A percentile compares a stretch with the other conserved stretches of the same genome.
These are phyloP conservation scores for Tolypeutes matacus DNA, from an alignment of 2,797 vertebrate species.

Conservation along the genomic window DNA sequence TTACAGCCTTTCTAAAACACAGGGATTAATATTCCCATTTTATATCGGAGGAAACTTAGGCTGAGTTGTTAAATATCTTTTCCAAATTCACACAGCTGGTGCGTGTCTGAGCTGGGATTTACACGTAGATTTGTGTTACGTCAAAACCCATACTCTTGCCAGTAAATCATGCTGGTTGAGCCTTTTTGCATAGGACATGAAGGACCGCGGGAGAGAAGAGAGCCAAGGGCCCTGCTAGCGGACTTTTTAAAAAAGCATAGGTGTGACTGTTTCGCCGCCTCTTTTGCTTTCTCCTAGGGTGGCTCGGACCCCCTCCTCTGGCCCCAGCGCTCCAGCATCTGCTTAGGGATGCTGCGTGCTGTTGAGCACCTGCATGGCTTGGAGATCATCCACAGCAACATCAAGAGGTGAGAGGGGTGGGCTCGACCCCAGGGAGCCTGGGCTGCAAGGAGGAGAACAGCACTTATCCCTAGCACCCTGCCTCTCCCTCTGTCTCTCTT, in stretches of 20 bases:
- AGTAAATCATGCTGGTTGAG: not conserved
- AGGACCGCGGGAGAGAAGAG: not conserved
- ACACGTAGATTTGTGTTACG: not conserved
- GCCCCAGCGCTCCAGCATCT: constrained; percentile 86
- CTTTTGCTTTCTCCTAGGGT: constrained; percentile 77
- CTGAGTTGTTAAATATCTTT: not conserved
- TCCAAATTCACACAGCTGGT: not conserved
- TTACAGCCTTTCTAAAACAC: not conserved
- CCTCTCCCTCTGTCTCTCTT: not conserved
- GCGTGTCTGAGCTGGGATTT: not conserved
- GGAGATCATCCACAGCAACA: constrained; percentile 89
- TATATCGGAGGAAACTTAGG: not conserved
- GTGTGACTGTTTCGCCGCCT: not conserved
- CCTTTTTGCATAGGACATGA: not conserved
- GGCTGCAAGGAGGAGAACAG: not conserved
- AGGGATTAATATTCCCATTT: not conserved
- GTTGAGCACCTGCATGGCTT: constrained; percentile 86
- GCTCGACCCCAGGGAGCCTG: not conserved
- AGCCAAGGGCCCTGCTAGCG: not conserved
- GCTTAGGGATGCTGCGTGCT: constrained; percentile 85
- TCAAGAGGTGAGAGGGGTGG: constrained; percentile 87
- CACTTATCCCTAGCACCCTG: not conserved
- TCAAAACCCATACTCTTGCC: not conserved
- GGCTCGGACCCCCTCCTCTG: constrained; percentile 83
- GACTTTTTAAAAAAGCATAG: not conserved